Conservation (phyloP, 2,113 vertebrate species). For the Ardeotis arabs region DNA sequence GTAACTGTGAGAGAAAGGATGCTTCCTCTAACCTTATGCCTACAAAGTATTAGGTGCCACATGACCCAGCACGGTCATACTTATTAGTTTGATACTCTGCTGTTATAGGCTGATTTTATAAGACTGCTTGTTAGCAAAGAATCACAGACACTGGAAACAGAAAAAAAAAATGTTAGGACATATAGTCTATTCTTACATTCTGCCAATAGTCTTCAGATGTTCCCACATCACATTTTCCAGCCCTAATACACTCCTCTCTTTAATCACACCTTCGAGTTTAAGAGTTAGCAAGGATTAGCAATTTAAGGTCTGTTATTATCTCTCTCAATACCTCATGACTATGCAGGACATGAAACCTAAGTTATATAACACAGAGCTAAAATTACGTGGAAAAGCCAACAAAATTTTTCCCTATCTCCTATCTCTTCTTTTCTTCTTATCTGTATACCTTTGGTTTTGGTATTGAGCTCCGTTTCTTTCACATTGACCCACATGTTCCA, state of each 20-base stretch:
- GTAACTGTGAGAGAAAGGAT: not conserved
- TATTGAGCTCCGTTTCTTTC: not conserved
- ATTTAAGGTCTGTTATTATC: not conserved
- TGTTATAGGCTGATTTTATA: conserved; percentile 10
- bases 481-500: not conserved
- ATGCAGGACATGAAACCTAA: not conserved
- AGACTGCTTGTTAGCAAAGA: not conserved
- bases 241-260: not conserved
- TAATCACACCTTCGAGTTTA: not conserved
- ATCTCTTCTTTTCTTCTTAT: not conserved
- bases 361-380: not conserved
- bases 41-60: not conserved
- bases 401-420: not conserved
- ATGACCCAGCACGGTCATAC: not conserved
- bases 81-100: not conserved
- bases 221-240: not conserved
- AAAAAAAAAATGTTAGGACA: not conserved
- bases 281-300: not conserved
- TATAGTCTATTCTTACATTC: not conserved
- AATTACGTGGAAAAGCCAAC: not conserved
- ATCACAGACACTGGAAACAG: not conserved
- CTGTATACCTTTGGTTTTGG: not conserved
- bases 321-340: not conserved
- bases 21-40: not conserved
- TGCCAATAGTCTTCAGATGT: conserved; percentile 35